Evolutionary conservation across 1,140 invertebrate genomes (phyloP), one percentile per base, ranked within the genome.

Genomic region (Apis dorsata): DNA sequence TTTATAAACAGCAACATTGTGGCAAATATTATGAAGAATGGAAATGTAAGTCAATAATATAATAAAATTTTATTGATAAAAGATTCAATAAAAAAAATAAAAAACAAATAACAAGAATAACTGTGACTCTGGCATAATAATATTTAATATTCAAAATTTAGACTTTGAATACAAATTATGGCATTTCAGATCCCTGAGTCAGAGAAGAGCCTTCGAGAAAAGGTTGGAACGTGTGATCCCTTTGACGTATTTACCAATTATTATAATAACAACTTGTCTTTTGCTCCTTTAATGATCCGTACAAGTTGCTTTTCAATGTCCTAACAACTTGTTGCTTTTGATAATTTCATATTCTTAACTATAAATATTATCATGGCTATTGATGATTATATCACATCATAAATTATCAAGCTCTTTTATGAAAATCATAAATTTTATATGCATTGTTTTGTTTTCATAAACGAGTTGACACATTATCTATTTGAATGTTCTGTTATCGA

Each of bases 161-260:
- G 89, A 90, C 89, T 89, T 93, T 93, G 91, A 93, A 93, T 88
- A 89, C 88, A 90, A 91, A 92, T 93, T 94, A 85, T 94, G 93
- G 89, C 90, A 87, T 94, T 94, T 92, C 93, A 94, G 93, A 94
- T 94, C 88, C 93, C 93, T 77, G 90, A 91, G 91, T 93, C 93
- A 93, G 92, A 93, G 92, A 93, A 93, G 93, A 91, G 90, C 87
- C 91, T 94, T 91, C 93, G 91, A 91, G 90, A 93, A 93, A 94
- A 94, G 93, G 93, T 94, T 91, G 93, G 93, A 92, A 91, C 90
- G 91, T 92, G 92, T 93, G 92, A 84, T 91, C 90, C 90, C 87
- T 79, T 92, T 93, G 86, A 93, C 91, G 92, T 93, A 93, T 94
- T 94, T 93, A 93, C 88, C 84, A 91, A 81, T 90, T 81, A 89